A percentile compares a stretch with the other conserved stretches of the same genome.
These are phyloP conservation scores for Sebastes itinus DNA, from an alignment of 2,797 vertebrate genomes.

Conservation along the genomic window DNA sequence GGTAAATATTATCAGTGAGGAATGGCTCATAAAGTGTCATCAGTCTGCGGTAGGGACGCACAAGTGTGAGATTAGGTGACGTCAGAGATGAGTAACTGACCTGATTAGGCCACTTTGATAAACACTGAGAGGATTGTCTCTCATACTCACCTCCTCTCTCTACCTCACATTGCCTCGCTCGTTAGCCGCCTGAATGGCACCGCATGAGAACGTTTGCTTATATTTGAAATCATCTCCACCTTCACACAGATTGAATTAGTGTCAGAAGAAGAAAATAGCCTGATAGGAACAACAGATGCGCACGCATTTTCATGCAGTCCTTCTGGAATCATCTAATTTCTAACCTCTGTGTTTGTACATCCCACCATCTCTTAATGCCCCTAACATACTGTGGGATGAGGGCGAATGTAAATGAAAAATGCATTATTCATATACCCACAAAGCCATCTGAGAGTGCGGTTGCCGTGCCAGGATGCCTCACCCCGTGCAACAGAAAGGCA, in stretches of 20 bases:
- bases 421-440: conserved; percentile 75
- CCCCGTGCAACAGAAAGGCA: conserved; percentile 38
- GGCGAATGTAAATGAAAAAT: conserved; percentile 77
- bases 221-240: conserved; percentile 62
- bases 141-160: conserved; percentile 53
- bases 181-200: conserved; percentile 48
- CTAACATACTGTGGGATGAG: conserved; percentile 67
- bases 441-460: conserved; percentile 50
- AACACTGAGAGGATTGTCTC: conserved; percentile 69
- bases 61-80: conserved; percentile 74
- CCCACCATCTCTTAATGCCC: conserved; percentile 67
- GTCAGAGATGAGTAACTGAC: conserved; percentile 76
- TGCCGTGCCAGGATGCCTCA: conserved; percentile 45
- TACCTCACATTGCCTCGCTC: conserved; percentile 39
- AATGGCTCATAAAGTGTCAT: conserved; percentile 73
- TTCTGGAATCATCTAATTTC: conserved; percentile 65
- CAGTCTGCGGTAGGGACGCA: conserved; percentile 60
- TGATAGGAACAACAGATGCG: conserved; percentile 64
- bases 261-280: conserved; percentile 58
- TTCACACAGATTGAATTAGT: conserved; percentile 57
- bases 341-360: conserved; percentile 64
- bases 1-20: conserved; percentile 71
- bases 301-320: conserved; percentile 50
- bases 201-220: conserved; percentile 55
- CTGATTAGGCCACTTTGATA: conserved; percentile 77